phyloP scores from a whole-genome alignment of 2,797 vertebrate genomes.

The Momotus momota region DNA sequence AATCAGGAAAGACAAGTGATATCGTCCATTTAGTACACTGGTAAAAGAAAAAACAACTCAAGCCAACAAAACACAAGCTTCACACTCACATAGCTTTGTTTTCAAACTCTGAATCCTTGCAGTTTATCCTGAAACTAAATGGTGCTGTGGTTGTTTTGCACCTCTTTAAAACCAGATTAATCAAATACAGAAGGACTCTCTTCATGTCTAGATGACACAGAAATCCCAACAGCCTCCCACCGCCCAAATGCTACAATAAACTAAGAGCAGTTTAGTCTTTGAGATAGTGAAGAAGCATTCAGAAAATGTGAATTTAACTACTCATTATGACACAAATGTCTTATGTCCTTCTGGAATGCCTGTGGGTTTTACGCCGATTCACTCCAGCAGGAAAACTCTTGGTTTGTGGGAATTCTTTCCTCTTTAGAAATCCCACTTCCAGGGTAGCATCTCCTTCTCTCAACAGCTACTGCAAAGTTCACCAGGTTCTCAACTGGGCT shows the following conservation, averaged over 20 bases:
- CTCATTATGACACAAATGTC: not conserved
- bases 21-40: not conserved
- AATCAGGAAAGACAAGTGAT: not conserved
- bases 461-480: not conserved
- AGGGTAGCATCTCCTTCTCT: not conserved
- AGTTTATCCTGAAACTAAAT: not conserved
- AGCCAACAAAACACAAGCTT: not conserved
- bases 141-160: not conserved
- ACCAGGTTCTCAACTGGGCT: not conserved
- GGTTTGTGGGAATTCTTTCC: not conserved
- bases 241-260: not conserved
- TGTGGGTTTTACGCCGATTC: not conserved
- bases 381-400: not conserved
- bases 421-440: not conserved
- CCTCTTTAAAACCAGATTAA: not conserved
- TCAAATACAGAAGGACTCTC: not conserved
- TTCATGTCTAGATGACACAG: not conserved
- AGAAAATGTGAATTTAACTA: not conserved
- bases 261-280: not conserved
- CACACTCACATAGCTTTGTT: not conserved
- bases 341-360: not conserved
- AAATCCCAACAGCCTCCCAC: not conserved
- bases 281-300: not conserved
- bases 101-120: not conserved
- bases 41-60: not conserved